These are phyloP conservation scores for Cherax quadricarinatus DNA, from an alignment of 1,140 invertebrate genomes.

Conservation along the genomic window DNA sequence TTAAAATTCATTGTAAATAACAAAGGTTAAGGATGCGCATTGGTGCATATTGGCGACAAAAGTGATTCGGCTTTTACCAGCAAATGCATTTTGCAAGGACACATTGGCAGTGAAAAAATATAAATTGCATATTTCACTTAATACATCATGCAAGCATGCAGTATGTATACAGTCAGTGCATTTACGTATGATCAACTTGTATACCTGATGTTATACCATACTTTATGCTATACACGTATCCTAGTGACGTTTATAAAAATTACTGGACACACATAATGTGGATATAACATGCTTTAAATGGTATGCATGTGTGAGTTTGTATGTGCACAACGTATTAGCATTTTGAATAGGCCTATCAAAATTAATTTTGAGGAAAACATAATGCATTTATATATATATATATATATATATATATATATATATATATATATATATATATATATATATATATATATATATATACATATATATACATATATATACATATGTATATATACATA, in stretches of 20 bases:
- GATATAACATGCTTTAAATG: neutral
- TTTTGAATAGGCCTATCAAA: neutral
- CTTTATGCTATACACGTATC: slow-evolving; percentile 19
- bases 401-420: neutral
- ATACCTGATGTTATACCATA: slow-evolving; percentile 7
- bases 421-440: slow-evolving; percentile 12
- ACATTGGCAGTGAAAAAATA: slow-evolving; percentile 7
- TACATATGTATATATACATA: neutral
- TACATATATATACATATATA: slow-evolving; percentile 1
- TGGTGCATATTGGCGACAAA: neutral
- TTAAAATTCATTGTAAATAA: slow-evolving; percentile 19
- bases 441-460: slow-evolving; percentile 5
- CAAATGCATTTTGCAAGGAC: slow-evolving; percentile 18
- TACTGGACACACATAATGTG: neutral
- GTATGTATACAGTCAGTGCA: neutral
- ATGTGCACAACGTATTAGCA: neutral
- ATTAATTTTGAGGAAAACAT: neutral
- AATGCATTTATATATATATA: neutral
- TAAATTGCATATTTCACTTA: slow-evolving; percentile 5
- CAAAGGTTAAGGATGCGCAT: neutral
- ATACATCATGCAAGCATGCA: slow-evolving; percentile 1
- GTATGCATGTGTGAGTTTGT: neutral
- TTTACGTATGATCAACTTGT: neutral
- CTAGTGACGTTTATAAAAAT: neutral
- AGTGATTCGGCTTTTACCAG: neutral